These are phyloP conservation scores for Cnemophilus loriae DNA, from an alignment of 2,113 vertebrate species.

Conservation along the genomic window DNA sequence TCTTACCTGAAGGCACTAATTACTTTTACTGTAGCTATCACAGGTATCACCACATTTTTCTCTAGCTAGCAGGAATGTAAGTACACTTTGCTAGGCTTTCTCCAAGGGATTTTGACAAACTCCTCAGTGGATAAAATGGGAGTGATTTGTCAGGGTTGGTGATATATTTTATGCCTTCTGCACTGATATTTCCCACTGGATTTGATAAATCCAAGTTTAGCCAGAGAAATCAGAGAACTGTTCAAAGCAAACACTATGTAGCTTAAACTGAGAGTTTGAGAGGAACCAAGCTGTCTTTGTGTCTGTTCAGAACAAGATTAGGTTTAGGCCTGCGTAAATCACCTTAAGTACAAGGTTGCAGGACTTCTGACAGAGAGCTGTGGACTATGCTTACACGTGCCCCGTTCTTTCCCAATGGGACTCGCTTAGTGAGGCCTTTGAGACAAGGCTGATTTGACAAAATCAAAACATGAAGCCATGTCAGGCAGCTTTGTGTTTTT, in stretches of 20 bases:
- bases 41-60: not conserved
- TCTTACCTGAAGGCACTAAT: not conserved
- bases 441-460: not conserved
- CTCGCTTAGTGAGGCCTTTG: not conserved
- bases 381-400: rapidly evolving
- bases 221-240: not conserved
- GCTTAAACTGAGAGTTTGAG: not conserved
- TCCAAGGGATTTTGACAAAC: not conserved
- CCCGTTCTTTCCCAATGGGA: not conserved
- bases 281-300: not conserved
- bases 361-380: not conserved
- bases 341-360: not conserved
- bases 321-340: not conserved
- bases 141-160: not conserved
- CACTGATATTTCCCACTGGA: not conserved
- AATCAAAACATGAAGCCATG: not conserved
- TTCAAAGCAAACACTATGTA: not conserved
- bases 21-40: not conserved
- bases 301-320: not conserved
- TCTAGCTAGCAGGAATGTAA: not conserved
- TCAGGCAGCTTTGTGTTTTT: not conserved
- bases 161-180: not conserved
- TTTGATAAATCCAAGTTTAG: not conserved
- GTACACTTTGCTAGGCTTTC: not conserved
- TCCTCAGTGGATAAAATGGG: not conserved